These are phyloP conservation scores for Alsophila aescularia DNA, from an alignment of 2,888 invertebrate genomes.

Conservation along the genomic window DNA sequence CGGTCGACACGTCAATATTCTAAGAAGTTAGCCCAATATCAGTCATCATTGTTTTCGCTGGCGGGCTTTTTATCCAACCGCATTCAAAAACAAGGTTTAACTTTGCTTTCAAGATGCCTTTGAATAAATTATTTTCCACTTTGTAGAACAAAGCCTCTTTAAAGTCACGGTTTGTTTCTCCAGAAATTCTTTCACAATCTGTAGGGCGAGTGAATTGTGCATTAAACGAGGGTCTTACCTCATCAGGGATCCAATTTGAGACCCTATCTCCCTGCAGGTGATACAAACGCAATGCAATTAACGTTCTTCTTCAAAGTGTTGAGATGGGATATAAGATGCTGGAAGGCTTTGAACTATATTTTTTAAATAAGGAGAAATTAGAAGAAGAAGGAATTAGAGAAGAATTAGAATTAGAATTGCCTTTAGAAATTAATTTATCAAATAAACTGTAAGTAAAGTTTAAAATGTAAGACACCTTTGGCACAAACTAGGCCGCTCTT, in stretches of 20 bases:
- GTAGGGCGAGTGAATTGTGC: slow-evolving; percentile 59
- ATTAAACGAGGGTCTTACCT: slow-evolving; percentile 73
- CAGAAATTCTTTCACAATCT: slow-evolving; percentile 46
- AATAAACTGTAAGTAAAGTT: too few species aligned
- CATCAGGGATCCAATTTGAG: slow-evolving; percentile 78
- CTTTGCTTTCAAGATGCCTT: slow-evolving; percentile 7
- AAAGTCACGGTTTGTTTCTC: slow-evolving; percentile 33
- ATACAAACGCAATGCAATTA: slow-evolving; percentile 80
- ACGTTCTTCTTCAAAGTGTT: slow-evolving; percentile 56
- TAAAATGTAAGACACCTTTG: too few species aligned
- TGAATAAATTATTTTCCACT: slow-evolving; percentile 32
- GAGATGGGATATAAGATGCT: slow-evolving; percentile 33
- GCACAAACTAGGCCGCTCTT: too few species aligned
- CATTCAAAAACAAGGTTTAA: slow-evolving; percentile 1
- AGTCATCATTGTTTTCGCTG: background rate
- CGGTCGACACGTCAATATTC: background rate
- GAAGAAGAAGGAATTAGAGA: too few species aligned
- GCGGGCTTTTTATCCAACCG: background rate
- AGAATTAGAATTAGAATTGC: too few species aligned
- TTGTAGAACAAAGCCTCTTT: slow-evolving; percentile 27
- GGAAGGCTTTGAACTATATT: slow-evolving; percentile 21
- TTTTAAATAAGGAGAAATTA: background rate
- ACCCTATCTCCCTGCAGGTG: slow-evolving; percentile 69
- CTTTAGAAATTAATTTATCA: too few species aligned
- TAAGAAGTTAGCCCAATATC: background rate